phyloP scores from a whole-genome alignment of 2,113 vertebrate species.

The Pedionomus torquatus region DNA sequence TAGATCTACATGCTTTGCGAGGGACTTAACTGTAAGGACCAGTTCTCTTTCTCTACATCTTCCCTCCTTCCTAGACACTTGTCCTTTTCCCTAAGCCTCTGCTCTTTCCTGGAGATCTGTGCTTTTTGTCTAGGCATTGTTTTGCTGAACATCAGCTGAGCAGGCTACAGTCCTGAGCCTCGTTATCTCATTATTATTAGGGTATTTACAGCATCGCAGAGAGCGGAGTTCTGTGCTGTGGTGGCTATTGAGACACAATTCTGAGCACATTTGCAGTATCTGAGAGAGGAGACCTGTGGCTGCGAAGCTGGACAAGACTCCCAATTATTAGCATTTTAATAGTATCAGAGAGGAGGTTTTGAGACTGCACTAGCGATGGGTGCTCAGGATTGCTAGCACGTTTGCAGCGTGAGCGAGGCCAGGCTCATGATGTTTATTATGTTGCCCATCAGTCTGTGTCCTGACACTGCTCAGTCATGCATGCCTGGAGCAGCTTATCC shows the following conservation, averaged over 20 bases:
- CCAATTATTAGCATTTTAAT: neutral
- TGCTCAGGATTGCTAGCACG: neutral
- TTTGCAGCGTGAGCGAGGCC: neutral
- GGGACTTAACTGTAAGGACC: neutral
- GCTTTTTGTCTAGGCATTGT: neutral
- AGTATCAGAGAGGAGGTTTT: neutral
- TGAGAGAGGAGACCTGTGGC: neutral
- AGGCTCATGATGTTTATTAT: neutral
- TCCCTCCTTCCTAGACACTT: neutral
- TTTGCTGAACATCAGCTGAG: neutral
- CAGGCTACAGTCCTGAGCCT: neutral
- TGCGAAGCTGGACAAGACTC: neutral
- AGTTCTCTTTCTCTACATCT: neutral
- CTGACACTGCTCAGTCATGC: conserved; percentile 9
- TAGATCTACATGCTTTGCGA: neutral
- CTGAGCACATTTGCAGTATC: neutral
- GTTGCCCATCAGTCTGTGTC: neutral
- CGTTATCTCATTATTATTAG: neutral
- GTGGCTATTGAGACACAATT: neutral
- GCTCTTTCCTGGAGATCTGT: neutral
- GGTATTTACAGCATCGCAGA: neutral
- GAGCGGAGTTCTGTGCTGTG: neutral
- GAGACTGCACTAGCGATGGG: neutral
- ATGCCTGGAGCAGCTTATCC: conserved; percentile 25
- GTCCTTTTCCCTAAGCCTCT: neutral